Evolutionary conservation across 1,140 invertebrate species (phyloP), one percentile per base, ranked within the genome.

Genomic region (Sycophaga agraensis): DNA sequence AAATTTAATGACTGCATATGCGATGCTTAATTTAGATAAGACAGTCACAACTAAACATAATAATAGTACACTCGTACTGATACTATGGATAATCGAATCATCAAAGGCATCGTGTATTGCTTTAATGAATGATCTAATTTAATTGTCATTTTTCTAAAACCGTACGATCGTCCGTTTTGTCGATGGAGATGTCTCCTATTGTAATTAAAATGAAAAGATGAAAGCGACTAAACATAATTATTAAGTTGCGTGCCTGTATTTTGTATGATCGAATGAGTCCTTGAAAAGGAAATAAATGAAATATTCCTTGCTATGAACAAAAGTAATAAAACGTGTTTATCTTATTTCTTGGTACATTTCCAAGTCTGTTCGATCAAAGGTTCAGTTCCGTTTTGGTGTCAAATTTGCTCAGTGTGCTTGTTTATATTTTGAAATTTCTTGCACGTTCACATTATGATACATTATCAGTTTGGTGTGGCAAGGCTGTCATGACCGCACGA

Each of bases 361-460:
- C 79, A 82, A 82, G 79, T 82, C 70, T 71, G 73, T 68, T 75
- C 73, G 71, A 77, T 76, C 79, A 82, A 82, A 82, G 81, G 80
- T 83, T 81, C 81, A 82, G 82, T 83, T 83, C 76, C 82, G 83
- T 84, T 84, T 84, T 84, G 83, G 83, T 83, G 82, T 84, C 82
- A 82, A 81, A 79, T 77, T 82, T 77, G 81, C 81, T 84, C 82
- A 80, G 77, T 83, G 82, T 84, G 83, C 82, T 83, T 83, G 81
- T 79, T 81, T 82, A 82, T 80, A 76, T 77, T 77, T 75, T 73
- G 69, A 71, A 64, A 68, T 68, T 66, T 66, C 65, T 67, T 60
- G 61, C 59, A 68, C 28, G 57, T 60, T 63, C n/a, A 59, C 7
- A 31, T 57, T 43, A 62, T 35, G 21, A 70, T 56, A 66, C 39